phyloP scores from a whole-genome alignment of 1,140 invertebrate genomes.

The Drosophila ironensis region DNA sequence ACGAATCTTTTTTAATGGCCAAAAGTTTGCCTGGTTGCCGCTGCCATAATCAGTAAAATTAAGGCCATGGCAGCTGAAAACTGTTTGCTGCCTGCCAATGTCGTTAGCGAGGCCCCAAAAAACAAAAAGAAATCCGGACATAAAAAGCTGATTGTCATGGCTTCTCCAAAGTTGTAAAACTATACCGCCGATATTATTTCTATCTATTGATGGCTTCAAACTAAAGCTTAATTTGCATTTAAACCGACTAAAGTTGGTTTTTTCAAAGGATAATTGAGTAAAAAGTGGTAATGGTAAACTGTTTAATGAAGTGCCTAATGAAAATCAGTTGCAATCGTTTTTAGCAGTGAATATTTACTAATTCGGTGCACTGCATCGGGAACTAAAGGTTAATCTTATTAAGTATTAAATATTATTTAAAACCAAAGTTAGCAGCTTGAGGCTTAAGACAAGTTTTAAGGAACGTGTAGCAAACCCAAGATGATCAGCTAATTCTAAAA shows the following conservation, averaged over 20 bases:
- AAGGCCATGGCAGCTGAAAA: constrained; percentile 69
- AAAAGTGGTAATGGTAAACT: neutral
- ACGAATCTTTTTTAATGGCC: constrained; percentile 78
- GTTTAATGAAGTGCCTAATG: neutral
- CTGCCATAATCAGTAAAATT: constrained; percentile 77
- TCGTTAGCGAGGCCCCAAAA: constrained; percentile 59
- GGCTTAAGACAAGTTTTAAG: too few species aligned
- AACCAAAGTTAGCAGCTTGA: too few species aligned
- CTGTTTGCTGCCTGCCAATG: constrained; percentile 63
- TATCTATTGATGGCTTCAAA: constrained; percentile 6
- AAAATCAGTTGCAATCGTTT: too few species aligned
- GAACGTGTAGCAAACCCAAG: too few species aligned
- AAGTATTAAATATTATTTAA: too few species aligned
- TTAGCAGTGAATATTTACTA: too few species aligned
- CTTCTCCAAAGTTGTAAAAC: constrained; percentile 10
- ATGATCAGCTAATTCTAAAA: too few species aligned
- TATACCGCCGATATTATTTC: constrained; percentile 9
- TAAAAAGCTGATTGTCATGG: constrained; percentile 17
- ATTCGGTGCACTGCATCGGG: too few species aligned
- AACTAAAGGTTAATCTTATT: too few species aligned
- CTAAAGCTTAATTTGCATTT: neutral
- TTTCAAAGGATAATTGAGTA: neutral
- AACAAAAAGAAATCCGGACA: constrained; percentile 23
- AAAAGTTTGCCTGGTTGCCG: constrained; percentile 67
- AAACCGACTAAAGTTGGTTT: neutral